phyloP scores from a whole-genome alignment of 1,140 invertebrate species.

The Ooceraea biroi region DNA sequence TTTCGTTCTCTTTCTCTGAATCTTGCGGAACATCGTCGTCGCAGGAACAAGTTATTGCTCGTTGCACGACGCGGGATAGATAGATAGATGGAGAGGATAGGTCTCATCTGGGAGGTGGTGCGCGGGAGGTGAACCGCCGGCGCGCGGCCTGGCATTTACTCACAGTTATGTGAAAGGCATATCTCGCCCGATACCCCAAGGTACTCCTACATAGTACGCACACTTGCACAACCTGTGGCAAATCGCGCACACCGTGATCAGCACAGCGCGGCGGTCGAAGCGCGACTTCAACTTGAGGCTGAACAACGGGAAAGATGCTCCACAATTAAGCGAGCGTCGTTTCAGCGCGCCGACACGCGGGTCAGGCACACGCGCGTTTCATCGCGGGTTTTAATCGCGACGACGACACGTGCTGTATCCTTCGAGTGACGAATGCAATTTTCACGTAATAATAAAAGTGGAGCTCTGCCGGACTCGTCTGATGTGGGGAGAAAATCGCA shows the following conservation, averaged over 20 bases:
- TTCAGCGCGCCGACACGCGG: background rate
- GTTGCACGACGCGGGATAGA: conserved; percentile 71
- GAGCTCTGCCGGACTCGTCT: background rate
- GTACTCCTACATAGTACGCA: conserved; percentile 81
- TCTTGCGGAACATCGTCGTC: conserved; percentile 55
- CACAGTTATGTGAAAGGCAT: conserved; percentile 86
- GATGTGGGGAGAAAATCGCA: background rate
- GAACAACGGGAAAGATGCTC: conserved; percentile 26
- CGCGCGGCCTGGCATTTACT: conserved; percentile 83
- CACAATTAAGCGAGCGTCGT: conserved; percentile 60
- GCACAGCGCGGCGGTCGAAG: no score
- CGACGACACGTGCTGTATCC: conserved; percentile 6
- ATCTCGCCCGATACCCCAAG: conserved; percentile 77
- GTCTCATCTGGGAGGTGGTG: conserved; percentile 80
- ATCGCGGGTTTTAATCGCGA: conserved; percentile 3
- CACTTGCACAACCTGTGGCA: conserved; percentile 70
- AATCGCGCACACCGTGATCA: no score
- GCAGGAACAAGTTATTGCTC: conserved; percentile 70
- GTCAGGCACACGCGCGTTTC: background rate
- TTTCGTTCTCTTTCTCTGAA: conserved; percentile 20
- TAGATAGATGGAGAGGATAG: conserved; percentile 65
- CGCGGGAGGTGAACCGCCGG: conserved; percentile 67
- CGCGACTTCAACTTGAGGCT: no score
- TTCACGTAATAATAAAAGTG: background rate
- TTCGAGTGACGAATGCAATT: background rate